These are phyloP conservation scores for Tipula vernalis DNA, from an alignment of 2,888 invertebrate genomes.

Conservation along the genomic window DNA sequence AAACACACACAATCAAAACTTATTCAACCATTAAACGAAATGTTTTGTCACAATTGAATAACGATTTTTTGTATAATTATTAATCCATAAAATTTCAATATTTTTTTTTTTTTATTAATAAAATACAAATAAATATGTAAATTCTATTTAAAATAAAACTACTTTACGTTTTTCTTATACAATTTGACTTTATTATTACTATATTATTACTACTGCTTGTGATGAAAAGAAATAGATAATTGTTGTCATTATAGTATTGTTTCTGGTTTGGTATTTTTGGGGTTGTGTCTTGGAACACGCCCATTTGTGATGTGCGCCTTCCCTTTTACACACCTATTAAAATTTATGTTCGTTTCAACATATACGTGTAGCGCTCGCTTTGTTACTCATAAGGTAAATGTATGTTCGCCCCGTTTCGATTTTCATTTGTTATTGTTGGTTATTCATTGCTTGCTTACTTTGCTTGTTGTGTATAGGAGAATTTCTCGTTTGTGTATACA, in stretches of 20 bases:
- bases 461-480: neutral
- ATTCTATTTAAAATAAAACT: neutral
- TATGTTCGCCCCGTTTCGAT: neutral
- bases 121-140: neutral
- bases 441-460: neutral
- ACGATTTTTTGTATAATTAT: neutral
- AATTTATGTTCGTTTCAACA: neutral
- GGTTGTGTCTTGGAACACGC: neutral
- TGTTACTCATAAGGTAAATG: neutral
- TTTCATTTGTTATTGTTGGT: neutral
- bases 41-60: neutral
- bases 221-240: neutral
- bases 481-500: no score
- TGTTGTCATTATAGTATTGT: neutral
- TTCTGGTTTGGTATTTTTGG: neutral
- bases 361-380: neutral
- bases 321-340: neutral
- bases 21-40: neutral
- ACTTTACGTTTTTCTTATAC: neutral
- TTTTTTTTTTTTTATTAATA: neutral
- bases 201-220: neutral
- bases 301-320: neutral
- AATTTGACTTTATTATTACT: neutral
- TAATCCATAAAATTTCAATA: neutral
- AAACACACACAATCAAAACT: neutral